Conservation (phyloP, 2,888 invertebrate species). For the Sinohyriopsis cumingii region DNA sequence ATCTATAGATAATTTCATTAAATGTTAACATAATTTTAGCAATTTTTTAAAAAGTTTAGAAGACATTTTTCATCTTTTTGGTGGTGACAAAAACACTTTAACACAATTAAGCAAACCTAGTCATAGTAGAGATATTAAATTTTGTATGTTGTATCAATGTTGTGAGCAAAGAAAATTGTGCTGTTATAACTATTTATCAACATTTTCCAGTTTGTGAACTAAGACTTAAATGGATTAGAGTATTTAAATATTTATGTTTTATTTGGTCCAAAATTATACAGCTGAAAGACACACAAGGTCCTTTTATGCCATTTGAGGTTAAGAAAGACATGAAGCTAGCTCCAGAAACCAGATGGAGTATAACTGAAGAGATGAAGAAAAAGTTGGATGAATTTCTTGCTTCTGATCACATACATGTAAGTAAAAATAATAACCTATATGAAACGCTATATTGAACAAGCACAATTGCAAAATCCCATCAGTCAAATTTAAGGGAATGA, state of each 20-base stretch:
- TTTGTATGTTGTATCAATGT: too few relatives aligned
- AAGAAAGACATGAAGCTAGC: constrained; percentile 93
- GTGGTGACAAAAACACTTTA: too few relatives aligned
- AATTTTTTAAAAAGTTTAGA: too few relatives aligned
- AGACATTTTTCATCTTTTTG: too few relatives aligned
- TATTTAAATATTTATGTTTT: not conserved
- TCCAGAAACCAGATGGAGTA: constrained; percentile 77
- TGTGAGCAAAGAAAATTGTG: too few relatives aligned
- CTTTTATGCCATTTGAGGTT: constrained; percentile 75
- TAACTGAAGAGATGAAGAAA: constrained; percentile 34
- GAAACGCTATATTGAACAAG: not conserved
- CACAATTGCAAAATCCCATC: not conserved
- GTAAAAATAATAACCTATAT: constrained; percentile 1
- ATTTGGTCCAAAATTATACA: constrained; percentile 4
- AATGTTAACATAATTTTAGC: too few relatives aligned
- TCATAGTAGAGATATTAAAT: too few relatives aligned
- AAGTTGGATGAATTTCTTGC: constrained; percentile 37
- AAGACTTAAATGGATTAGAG: too few relatives aligned
- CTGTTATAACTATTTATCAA: too few relatives aligned
- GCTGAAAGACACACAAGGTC: constrained; percentile 41
- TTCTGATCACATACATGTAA: not conserved
- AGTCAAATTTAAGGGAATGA: constrained; percentile 4
- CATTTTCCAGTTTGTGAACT: too few relatives aligned
- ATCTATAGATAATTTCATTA: too few relatives aligned
- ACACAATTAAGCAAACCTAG: too few relatives aligned